Conservation (phyloP, 1,140 invertebrate species). For the Leptinotarsa undecemlineata region DNA sequence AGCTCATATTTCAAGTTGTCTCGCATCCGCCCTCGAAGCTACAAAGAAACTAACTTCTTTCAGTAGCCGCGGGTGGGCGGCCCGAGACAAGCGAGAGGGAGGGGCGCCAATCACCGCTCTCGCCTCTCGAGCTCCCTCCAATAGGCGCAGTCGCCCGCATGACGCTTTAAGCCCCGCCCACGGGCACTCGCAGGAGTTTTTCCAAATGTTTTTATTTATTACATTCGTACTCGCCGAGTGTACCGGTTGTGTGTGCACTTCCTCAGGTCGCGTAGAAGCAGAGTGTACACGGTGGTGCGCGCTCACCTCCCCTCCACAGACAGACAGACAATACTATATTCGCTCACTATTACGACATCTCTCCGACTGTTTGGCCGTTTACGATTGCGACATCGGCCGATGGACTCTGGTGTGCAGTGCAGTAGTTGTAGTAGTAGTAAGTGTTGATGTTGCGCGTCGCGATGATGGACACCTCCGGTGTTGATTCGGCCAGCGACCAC, state of each 20-base stretch:
- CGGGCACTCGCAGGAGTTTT: conserved; percentile 54
- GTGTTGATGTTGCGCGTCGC: conserved; percentile 24
- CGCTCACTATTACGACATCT: conserved; percentile 47
- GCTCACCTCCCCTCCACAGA: conserved; percentile 53
- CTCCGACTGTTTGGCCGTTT: conserved; percentile 45
- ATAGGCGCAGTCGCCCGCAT: conserved; percentile 37
- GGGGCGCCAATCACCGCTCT: conserved; percentile 53
- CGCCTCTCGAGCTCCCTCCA: conserved; percentile 50
- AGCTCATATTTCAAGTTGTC: conserved; percentile 57
- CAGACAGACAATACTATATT: conserved; percentile 52
- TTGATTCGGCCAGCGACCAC: conserved; percentile 72
- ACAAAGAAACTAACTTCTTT: conserved; percentile 56
- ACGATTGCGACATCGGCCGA: conserved; percentile 36
- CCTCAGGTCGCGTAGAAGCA: conserved; percentile 52
- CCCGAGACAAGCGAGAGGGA: conserved; percentile 35
- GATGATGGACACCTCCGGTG: conserved; percentile 59
- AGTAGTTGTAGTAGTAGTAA: conserved; percentile 11
- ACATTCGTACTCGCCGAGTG: conserved; percentile 66
- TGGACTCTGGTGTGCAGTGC: conserved; percentile 44
- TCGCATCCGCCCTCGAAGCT: conserved; percentile 55
- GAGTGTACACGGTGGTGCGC: conserved; percentile 56
- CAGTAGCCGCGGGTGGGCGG: conserved; percentile 48
- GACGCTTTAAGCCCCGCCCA: conserved; percentile 44
- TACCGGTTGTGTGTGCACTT: conserved; percentile 62
- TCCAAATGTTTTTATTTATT: conserved; percentile 70